Base-by-base conservation (phyloP, 2,113 vertebrate species). In the Hyperopisus bebe region DNA sequence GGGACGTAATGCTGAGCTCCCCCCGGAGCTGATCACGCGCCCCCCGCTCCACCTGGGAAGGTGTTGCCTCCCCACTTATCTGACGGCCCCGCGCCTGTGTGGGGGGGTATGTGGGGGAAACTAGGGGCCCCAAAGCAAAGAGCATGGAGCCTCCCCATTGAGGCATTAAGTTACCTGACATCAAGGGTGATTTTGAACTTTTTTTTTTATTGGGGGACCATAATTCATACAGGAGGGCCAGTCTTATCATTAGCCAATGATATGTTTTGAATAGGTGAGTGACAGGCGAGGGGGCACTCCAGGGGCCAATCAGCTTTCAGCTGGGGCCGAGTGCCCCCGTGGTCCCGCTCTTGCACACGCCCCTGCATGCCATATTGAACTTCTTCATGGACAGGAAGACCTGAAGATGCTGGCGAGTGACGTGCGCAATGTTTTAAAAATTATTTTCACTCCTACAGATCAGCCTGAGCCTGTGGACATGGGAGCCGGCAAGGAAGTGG, bases 11-110 rank as follows among this genome's bases (percentile, higher is more conserved):
- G 96, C 94, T 94, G 95, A 93, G 93, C 94, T 99, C 97, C 97
- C 97, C 97, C 96, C 96, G 97, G 98, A 97, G 97, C 97, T 97
- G 97, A 98, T 98, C 97, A 96, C 97, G 97, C 97, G 97, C 96
- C 96, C 97, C 93, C 31, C 48, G 95, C 96, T 96, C 96, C 95
- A 96, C 96, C 95, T 96, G 94, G 95, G 95, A 95, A 97, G 97
- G 97, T 97, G 96, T 97, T 96, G 94, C 91, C 82, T 88, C 89
- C 92, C 92, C 92, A 93, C 93, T 93, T 93, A 95, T 95, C 94
- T 97, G 97, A 97, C 96, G 96, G 95, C 96, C 96, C 96, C 96
- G 96, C 96, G 97, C 97, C 97, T 97, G 96, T 97, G 96, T 96
- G 95, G 96, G 95, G 96, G 19, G 66, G 96, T 95, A 95, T 96